These are phyloP conservation scores for Troides aeacus DNA, from an alignment of 2,888 invertebrate genomes.

Conservation along the genomic window DNA sequence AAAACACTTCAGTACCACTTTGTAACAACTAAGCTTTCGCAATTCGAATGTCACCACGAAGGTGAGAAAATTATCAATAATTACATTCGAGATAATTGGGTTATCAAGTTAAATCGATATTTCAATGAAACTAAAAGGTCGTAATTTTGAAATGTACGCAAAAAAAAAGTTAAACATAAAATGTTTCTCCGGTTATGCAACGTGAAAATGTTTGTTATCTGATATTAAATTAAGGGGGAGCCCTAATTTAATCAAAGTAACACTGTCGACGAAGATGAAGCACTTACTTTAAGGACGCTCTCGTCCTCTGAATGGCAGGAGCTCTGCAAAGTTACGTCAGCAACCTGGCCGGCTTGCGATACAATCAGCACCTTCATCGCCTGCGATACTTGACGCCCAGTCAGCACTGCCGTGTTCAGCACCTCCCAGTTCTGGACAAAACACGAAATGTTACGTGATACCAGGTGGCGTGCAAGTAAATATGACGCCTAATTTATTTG, in stretches of 20 bases:
- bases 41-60: too few species aligned
- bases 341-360: conserved; percentile 95
- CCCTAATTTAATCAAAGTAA: conserved; percentile 7
- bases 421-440: conserved; percentile 93
- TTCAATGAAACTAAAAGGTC: background rate
- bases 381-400: conserved; percentile 95
- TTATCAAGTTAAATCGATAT: background rate
- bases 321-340: conserved; percentile 96
- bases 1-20: too few species aligned
- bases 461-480: conserved; percentile 20
- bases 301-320: conserved; percentile 97
- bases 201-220: conserved; percentile 6
- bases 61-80: too few species aligned
- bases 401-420: conserved; percentile 96
- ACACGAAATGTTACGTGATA: conserved; percentile 22
- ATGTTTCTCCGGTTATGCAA: background rate
- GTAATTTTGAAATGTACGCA: too few species aligned
- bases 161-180: too few species aligned
- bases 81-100: too few species aligned
- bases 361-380: conserved; percentile 98
- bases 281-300: conserved; percentile 93
- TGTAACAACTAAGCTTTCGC: too few species aligned
- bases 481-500: conserved; percentile 19
- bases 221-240: conserved; percentile 1
- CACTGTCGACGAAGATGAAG: background rate